Percentiles rank a stretch among this genome's conserved stretches.
These are phyloP conservation scores for Ambastaia sidthimunki DNA, from an alignment of 2,797 vertebrate species.

Conservation along the genomic window DNA sequence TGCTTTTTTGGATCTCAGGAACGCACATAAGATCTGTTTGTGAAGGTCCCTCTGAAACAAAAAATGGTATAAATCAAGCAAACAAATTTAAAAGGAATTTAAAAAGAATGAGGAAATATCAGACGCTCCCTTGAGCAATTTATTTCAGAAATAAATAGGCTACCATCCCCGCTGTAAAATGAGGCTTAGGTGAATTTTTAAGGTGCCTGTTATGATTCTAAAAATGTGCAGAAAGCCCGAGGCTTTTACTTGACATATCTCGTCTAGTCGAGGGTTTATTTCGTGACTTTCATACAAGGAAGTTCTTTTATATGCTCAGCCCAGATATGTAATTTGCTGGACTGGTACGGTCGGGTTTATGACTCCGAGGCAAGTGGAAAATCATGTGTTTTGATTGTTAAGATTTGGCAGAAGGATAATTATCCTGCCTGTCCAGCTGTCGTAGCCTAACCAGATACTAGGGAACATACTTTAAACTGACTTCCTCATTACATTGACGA, in stretches of 20 bases:
- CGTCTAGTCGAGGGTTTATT: constrained; percentile 2
- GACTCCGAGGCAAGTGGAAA: constrained; percentile 39
- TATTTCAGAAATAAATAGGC: constrained; percentile 21
- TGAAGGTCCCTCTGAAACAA: neutral
- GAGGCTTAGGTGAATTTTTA: neutral
- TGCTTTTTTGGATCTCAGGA: neutral
- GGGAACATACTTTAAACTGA: neutral
- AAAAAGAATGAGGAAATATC: constrained; percentile 6
- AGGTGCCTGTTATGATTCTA: constrained; percentile 17
- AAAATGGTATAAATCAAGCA: neutral
- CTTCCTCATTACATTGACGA: neutral
- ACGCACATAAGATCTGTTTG: neutral
- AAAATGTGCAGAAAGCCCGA: constrained; percentile 3
- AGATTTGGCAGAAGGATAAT: constrained; percentile 24
- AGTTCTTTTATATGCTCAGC: constrained; percentile 39
- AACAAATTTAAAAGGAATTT: constrained; percentile 10
- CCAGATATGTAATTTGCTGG: constrained; percentile 36
- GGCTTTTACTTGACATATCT: constrained; percentile 13
- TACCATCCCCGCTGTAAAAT: neutral
- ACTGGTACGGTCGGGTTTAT: constrained; percentile 16
- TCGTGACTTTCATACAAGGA: constrained; percentile 3
- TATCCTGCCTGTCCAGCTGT: constrained; percentile 42
- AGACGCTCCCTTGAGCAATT: neutral
- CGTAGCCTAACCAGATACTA: neutral
- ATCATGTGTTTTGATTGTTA: constrained; percentile 40